Conservation (phyloP, 92 coral and sea anemone species). For the Epizoanthus rinbou region DNA sequence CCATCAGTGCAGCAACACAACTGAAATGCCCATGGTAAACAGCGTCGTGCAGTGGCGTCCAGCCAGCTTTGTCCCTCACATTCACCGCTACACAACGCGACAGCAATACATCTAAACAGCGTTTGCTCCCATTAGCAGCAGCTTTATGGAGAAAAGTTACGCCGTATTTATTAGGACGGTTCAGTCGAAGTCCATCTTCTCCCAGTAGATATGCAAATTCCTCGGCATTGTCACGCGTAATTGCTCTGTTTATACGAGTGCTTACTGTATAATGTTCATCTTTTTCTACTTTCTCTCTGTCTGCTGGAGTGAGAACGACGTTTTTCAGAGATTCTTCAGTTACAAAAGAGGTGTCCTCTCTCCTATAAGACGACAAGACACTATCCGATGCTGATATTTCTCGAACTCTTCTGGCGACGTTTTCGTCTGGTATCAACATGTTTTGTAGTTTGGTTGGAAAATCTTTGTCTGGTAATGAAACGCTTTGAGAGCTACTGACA, state of each 20-base stretch:
- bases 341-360: neutral
- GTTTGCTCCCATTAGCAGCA: slow-evolving; percentile 77
- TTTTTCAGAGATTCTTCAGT: neutral
- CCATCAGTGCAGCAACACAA: slow-evolving; percentile 79
- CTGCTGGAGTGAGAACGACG: neutral
- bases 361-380: neutral
- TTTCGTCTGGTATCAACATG: neutral
- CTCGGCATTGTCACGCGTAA: slow-evolving; percentile 59
- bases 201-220: slow-evolving; percentile 53
- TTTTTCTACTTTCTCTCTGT: neutral
- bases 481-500: neutral
- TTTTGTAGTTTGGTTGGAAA: neutral
- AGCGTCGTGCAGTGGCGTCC: slow-evolving; percentile 95
- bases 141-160: slow-evolving; percentile 84
- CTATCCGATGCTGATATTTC: neutral
- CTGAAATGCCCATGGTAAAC: slow-evolving; percentile 83
- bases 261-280: neutral
- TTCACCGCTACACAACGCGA: slow-evolving; percentile 71
- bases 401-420: neutral
- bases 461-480: neutral
- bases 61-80: slow-evolving; percentile 76
- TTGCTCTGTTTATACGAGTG: slow-evolving; percentile 44
- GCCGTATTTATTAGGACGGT: slow-evolving; percentile 59
- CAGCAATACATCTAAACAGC: slow-evolving; percentile 73
- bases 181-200: slow-evolving; percentile 46